Evolutionary conservation across 1,140 invertebrate species (phyloP).

Genomic region (Lanistes nyassanus): DNA sequence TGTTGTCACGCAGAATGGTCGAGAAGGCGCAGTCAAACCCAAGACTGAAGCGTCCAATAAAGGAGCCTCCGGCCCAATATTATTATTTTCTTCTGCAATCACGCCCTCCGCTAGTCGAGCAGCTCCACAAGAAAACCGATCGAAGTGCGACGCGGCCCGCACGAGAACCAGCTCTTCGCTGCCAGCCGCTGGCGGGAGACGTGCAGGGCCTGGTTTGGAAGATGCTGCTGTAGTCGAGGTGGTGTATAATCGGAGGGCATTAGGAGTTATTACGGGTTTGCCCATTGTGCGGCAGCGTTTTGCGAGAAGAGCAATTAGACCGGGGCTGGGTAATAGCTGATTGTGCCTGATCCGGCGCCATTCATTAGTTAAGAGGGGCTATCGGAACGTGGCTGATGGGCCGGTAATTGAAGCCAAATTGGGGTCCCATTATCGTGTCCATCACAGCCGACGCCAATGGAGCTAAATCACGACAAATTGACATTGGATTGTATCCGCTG

Average conservation of each 20-base stretch:
- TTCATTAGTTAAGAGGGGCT: conserved; percentile 35
- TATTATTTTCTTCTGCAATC: conserved; percentile 37
- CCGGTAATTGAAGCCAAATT: conserved; percentile 34
- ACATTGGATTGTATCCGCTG: conserved; percentile 30
- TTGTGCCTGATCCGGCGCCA: conserved; percentile 34
- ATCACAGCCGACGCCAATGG: conserved; percentile 26
- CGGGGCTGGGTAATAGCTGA: conserved; percentile 36
- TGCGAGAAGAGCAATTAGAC: conserved; percentile 30
- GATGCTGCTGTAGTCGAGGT: background rate
- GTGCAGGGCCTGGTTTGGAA: background rate
- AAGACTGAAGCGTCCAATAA: conserved; percentile 29
- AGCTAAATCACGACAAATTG: conserved; percentile 35
- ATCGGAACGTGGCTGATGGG: conserved; percentile 33
- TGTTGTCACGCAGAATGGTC: conserved; percentile 30
- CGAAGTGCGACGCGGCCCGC: background rate
- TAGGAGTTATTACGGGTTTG: conserved; percentile 34
- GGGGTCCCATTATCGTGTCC: conserved; percentile 28
- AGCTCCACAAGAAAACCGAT: background rate
- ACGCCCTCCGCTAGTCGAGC: background rate
- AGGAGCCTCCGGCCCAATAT: conserved; percentile 26
- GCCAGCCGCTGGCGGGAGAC: background rate
- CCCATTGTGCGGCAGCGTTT: conserved; percentile 24
- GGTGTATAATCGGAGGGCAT: conserved; percentile 13
- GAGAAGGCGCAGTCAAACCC: conserved; percentile 17
- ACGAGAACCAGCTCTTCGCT: background rate